Percentiles rank a stretch among this genome's conserved stretches.
phyloP scores from a whole-genome alignment of 64 coral and sea anemone species.

The Stichodactyla helianthus region DNA sequence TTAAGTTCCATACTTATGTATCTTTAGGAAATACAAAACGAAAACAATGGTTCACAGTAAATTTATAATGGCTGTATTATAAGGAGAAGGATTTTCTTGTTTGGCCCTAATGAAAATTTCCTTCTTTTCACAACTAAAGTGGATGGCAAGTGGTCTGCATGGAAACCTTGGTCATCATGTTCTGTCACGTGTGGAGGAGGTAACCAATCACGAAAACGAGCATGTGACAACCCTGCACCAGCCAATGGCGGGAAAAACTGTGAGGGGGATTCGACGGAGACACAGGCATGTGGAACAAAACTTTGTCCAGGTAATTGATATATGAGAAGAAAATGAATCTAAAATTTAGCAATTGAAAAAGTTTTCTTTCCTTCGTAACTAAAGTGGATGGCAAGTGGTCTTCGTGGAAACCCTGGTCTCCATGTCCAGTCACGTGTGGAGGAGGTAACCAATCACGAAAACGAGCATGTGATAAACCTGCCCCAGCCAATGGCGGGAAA shows the following conservation, averaged over 20 bases:
- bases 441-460: conserved; percentile 6
- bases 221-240: conserved; percentile 15
- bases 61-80: too few species aligned
- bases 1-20: too few species aligned
- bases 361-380: background rate
- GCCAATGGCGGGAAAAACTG: conserved; percentile 18
- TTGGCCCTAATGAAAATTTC: background rate
- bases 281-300: conserved; percentile 23
- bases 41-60: too few species aligned
- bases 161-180: conserved; percentile 9
- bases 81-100: too few species aligned
- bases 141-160: background rate
- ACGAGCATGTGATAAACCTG: conserved; percentile 34
- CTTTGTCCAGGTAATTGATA: background rate
- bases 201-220: background rate
- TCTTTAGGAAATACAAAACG: too few species aligned
- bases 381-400: background rate
- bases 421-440: conserved; percentile 46
- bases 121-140: background rate
- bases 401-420: conserved; percentile 5
- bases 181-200: conserved; percentile 33
- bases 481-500: conserved; percentile 18
- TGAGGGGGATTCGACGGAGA: background rate
- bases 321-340: background rate
- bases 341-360: background rate